Base-by-base conservation (phyloP, 2,113 vertebrate genomes). In the Tretioscincus oriximinensis region DNA sequence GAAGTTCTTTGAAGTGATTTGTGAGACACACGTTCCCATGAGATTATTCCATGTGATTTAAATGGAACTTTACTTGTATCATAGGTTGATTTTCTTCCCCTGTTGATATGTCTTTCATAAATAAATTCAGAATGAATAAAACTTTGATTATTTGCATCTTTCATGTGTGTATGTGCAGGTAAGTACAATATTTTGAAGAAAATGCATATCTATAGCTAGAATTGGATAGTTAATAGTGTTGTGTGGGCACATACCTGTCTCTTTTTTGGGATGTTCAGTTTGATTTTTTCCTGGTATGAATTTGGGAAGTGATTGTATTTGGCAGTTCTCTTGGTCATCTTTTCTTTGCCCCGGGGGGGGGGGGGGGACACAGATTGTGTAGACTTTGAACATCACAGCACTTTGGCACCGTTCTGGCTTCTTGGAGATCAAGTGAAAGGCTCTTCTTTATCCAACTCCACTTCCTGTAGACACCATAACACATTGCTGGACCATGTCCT, bases 91-190 rank as follows among this genome's bases (percentile, higher is more conserved):
- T 81, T n/a, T 74, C 11, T 60, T 76, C 21, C 0, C 9, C 14
- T 7, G 24, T 73, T 83, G 87, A 88, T 85, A 47, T 88, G 63
- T 78, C 84, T 90, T 85, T 86, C 1, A 0, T 84, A 67, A 77
- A 51, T 11, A 35, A 51, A 73, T 35, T n/a, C 9, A 9, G 31
- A 67, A 41, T 7, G 61, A 41, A 41, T 28, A 7, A 20, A 16
- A 63, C 61, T 2, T 84, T 80, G 45, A 81, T 87, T 68, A 85
- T 78, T 78, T 78, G 22, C 21, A 58, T 14, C 14, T 58, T 58
- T 58, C 54, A 58, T 58, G 78, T 58, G 77, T 28, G 1, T 20
- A 45, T 1, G 1, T 70, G 73, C 81, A 88, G 90, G 87, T 90
- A 92, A 90, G 81, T 12, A 51, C 0, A 0, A 16, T 82, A 80